Percentiles rank a stretch among this genome's conserved stretches.
Conservation (phyloP, 2,888 invertebrate genomes). For the Scaptomyza caliginosa region DNA sequence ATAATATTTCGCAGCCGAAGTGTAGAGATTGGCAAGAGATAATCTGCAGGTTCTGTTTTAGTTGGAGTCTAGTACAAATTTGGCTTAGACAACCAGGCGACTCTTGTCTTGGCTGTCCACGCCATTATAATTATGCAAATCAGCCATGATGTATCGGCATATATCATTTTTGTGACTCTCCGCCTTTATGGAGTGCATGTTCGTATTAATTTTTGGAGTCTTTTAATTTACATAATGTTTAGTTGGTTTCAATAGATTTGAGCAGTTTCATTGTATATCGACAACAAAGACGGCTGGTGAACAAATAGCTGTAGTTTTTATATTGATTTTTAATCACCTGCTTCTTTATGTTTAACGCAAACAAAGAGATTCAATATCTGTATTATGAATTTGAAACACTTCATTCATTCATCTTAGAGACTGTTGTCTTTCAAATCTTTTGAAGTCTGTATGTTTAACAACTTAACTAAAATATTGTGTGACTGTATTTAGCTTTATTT, state of each 20-base stretch:
- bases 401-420: slow-evolving; percentile 33
- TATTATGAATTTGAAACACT: slow-evolving; percentile 10
- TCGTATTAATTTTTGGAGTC: slow-evolving; percentile 40
- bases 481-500: slow-evolving; percentile 26
- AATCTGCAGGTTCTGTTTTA: slow-evolving; percentile 19
- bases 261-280: slow-evolving; percentile 24
- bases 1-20: slow-evolving; percentile 27
- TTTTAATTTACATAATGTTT: slow-evolving; percentile 47
- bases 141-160: slow-evolving; percentile 42
- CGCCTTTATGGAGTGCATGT: slow-evolving; percentile 33
- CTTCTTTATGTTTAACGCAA: slow-evolving; percentile 41
- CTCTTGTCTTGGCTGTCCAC: slow-evolving; percentile 30
- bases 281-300: slow-evolving; percentile 30
- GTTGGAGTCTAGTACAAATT: background rate
- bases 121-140: slow-evolving; percentile 73
- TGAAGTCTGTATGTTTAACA: slow-evolving; percentile 32
- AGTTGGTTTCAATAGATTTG: slow-evolving; percentile 15
- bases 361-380: slow-evolving; percentile 45
- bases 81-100: slow-evolving; percentile 45
- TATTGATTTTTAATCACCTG: slow-evolving; percentile 74
- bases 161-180: slow-evolving; percentile 53
- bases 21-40: slow-evolving; percentile 35
- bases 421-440: slow-evolving; percentile 23
- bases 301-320: slow-evolving; percentile 48
- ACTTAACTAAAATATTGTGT: slow-evolving; percentile 37